Base-by-base conservation (phyloP, 2,888 invertebrate species). In the Leucophenga montana region DNA sequence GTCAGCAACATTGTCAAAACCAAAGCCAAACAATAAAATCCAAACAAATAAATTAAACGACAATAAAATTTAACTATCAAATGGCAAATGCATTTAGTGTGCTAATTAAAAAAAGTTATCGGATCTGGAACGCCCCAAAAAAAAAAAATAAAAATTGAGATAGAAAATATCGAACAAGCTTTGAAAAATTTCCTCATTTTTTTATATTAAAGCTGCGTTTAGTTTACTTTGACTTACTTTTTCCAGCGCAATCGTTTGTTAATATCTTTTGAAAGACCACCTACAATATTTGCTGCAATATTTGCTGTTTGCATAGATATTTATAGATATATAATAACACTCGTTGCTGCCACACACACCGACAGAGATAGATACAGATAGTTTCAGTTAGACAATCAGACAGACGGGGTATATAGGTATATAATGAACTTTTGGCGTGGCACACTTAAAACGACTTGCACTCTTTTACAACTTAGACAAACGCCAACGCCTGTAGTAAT, bases 61-160 rank as follows among this genome's bases (percentile, higher is more conserved):
- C 56, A 59, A 59, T 59, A 59, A 33, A 33, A 33, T 39, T 46
- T 64, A 18, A 9, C 22, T 66, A 44, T 62, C 59, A 57, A 13
- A 70, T 61, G 50, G 66, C 69, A 71, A 72, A 65, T 71, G 72
- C 75, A 77, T 75, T 83, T 81, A 77, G 70, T 67, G 75, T 71
- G 74, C 76, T 79, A 81, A 81, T 83, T 80, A 80, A 83, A 80
- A 83, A 80, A 74, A 72, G 73, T 68, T 77, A 82, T 82, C 80
- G 67, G 75, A 78, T 78, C 73, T 76, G 57, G n/a, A 65, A 72
- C 76, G 68, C 66, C 73, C 71, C 71, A 72, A n/a, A n/a, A n/a
- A n/a, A n/a, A n/a, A n/a, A n/a, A n/a, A 56, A 48, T n/a, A 46
- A 50, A 16, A 64, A 66, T 56, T 56, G 33, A 13, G 27, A 46